Evolutionary conservation across 2,888 invertebrate species (phyloP), one percentile per base, ranked within the genome.

Genomic region (Microdon myrmicae): DNA sequence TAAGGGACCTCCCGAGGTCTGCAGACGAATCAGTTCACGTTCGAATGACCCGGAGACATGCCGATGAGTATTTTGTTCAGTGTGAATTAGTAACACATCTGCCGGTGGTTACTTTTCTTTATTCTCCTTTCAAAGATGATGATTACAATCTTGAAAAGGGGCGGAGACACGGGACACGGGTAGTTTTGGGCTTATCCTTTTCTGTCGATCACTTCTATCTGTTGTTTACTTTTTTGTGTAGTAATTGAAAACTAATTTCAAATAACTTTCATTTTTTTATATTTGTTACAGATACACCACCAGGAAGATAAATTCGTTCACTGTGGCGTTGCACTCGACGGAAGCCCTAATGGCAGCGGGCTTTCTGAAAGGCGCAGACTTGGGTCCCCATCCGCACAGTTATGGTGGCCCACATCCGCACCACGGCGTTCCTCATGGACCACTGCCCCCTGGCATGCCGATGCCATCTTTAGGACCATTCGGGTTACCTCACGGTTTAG

Each of bases 321-420:
- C 74, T 70, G 76, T 80, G 80, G 80, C 80, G 74, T 77, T 80
- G 54, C 80, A 80, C 60, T 78, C 80, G 68, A 79, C 80, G 56
- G 80, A 80, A 73, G 80, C 80, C 78, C 75, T 80, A 53, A 80
- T 80, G 80, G 80, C 80, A 70, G 80, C 80, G 69, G 80, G 80
- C 67, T 80, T 80, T 68, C 71, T 80, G 45, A 80, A 80, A 73
- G 76, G 78, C 17, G 75, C 78, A 1, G 80, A 80, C 64, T 68
- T 80, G 54, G 79, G 78, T 37, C 79, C 79, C 35, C 80, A 80
- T 74, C 79, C 80, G 55, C 80, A 80, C 68, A 75, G 79, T 54
- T 80, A 80, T 71, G 80, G 80, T 31, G 79, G 76, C 2, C 80
- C 80, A 19, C 80, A 80, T 75, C 77, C 79, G 51, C 80, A 79